Conservation (phyloP, 2,797 vertebrate genomes). For the Psittacula echo region DNA sequence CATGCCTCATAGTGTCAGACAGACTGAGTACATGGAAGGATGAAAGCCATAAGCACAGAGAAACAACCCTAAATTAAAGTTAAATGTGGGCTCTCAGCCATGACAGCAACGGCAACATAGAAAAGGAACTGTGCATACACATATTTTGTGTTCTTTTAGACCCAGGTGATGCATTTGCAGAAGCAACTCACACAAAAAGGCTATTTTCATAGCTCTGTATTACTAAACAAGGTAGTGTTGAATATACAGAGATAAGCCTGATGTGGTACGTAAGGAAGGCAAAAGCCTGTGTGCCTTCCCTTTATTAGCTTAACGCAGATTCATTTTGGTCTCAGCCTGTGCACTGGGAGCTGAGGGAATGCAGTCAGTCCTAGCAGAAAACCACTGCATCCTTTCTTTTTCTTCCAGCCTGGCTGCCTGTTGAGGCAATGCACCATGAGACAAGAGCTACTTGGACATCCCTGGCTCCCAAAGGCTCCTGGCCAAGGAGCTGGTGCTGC, state of each 20-base stretch:
- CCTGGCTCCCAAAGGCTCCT: background rate
- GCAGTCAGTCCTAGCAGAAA: background rate
- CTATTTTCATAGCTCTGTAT: background rate
- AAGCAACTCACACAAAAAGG: background rate
- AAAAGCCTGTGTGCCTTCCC: background rate
- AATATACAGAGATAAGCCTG: background rate
- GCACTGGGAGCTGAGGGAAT: rapidly evolving
- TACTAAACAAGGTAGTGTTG: background rate
- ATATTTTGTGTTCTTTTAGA: background rate
- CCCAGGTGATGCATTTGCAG: background rate
- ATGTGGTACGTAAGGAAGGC: background rate
- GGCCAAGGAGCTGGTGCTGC: no score
- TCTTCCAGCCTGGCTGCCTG: background rate
- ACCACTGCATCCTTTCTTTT: background rate
- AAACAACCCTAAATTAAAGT: background rate
- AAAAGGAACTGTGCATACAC: background rate
- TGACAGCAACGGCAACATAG: background rate
- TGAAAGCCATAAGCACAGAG: background rate
- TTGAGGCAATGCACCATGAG: rapidly evolving
- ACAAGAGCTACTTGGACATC: rapidly evolving
- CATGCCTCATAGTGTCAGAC: background rate
- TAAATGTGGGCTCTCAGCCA: background rate
- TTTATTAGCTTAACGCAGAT: background rate
- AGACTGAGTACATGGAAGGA: background rate
- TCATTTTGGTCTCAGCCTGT: rapidly evolving